These are phyloP conservation scores for Sebastes matsubarae DNA, from an alignment of 2,797 vertebrate genomes.

Conservation along the genomic window DNA sequence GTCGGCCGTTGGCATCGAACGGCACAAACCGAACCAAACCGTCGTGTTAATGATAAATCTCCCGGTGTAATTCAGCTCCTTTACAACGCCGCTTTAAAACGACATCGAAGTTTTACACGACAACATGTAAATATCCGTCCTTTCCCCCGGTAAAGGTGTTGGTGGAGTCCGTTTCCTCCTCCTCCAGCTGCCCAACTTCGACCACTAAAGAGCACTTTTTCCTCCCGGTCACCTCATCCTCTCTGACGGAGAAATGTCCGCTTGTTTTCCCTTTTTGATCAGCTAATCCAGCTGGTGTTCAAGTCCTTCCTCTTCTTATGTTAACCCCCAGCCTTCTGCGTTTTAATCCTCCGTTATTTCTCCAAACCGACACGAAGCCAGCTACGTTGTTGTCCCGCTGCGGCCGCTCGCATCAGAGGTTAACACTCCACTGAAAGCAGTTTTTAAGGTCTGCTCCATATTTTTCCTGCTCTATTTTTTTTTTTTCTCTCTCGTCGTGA, in stretches of 20 bases:
- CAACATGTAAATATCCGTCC: too few species aligned
- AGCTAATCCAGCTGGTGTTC: constrained; percentile 59
- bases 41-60: background rate
- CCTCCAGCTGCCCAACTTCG: constrained; percentile 33
- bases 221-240: constrained; percentile 60
- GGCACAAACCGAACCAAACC: constrained; percentile 56
- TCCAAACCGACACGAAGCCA: background rate
- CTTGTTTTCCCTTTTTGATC: constrained; percentile 65
- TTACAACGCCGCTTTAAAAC: too few species aligned
- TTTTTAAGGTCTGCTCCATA: constrained; percentile 43
- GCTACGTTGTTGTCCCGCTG: background rate
- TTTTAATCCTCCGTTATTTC: background rate
- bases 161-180: background rate
- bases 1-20: constrained; percentile 89
- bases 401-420: background rate
- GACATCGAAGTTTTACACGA: too few species aligned
- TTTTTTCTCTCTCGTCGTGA: constrained; percentile 15
- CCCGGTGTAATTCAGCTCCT: constrained; percentile 12
- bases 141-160: too few species aligned
- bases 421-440: constrained; percentile 22
- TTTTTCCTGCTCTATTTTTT: constrained; percentile 25
- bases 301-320: background rate
- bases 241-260: constrained; percentile 36
- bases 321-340: constrained; percentile 41
- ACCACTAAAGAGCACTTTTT: constrained; percentile 6